These are phyloP conservation scores for Phorcus lineatus DNA, from an alignment of 2,888 invertebrate species.

Conservation along the genomic window DNA sequence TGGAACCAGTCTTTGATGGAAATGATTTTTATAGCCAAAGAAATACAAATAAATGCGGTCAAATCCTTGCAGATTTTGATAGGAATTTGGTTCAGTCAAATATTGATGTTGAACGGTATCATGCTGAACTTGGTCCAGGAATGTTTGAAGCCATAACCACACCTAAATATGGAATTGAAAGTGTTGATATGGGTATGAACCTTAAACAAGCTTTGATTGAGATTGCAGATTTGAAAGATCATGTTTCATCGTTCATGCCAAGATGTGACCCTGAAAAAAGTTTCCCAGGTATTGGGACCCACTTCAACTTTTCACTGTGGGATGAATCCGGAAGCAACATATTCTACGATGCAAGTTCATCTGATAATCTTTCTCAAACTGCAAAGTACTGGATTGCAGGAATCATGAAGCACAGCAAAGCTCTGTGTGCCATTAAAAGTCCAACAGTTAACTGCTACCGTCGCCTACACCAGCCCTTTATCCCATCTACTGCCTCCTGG, in stretches of 20 bases:
- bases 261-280: not conserved
- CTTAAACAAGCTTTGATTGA: not conserved
- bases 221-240: not conserved
- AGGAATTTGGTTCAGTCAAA: not conserved
- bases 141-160: not conserved
- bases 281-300: not conserved
- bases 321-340: slow-evolving; percentile 9
- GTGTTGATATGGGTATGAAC: not conserved
- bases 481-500: slow-evolving; percentile 35
- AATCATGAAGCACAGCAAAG: slow-evolving; percentile 32
- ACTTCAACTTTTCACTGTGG: slow-evolving; percentile 3
- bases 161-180: slow-evolving; percentile 9
- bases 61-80: not conserved
- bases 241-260: not conserved
- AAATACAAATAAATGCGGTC: not conserved
- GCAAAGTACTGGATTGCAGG: slow-evolving; percentile 42
- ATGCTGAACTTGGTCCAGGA: not conserved
- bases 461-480: slow-evolving; percentile 1
- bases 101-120: not conserved
- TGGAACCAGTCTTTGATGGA: not conserved
- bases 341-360: slow-evolving; percentile 28
- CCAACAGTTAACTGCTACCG: slow-evolving; percentile 42
- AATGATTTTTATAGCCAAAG: not conserved
- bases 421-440: slow-evolving; percentile 34
- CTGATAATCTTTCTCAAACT: slow-evolving; percentile 20